A percentile compares a stretch with the other conserved stretches of the same genome.
Evolutionary conservation across 2,113 vertebrate genomes (phyloP).

Genomic region (Melanocharis versteri): DNA sequence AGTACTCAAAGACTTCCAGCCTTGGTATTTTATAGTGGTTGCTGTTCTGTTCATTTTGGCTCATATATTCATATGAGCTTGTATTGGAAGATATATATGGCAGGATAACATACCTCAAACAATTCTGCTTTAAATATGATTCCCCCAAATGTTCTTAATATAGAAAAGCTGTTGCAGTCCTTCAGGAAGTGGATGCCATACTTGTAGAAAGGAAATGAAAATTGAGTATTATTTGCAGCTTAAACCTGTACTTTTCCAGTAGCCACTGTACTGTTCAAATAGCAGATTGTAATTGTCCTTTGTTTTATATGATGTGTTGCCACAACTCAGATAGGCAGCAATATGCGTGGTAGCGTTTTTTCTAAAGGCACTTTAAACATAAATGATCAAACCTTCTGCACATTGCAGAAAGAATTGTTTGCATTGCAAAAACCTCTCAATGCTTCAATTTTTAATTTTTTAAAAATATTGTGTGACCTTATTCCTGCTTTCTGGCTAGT

Average conservation of each 20-base stretch:
- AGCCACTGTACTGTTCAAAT: not conserved
- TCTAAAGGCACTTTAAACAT: not conserved
- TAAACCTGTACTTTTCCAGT: not conserved
- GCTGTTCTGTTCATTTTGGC: not conserved
- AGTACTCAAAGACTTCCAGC: not conserved
- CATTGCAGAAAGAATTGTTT: not conserved
- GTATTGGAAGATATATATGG: not conserved
- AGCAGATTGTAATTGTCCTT: not conserved
- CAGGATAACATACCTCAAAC: not conserved
- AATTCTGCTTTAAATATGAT: not conserved
- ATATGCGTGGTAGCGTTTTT: not conserved
- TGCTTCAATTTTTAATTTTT: not conserved
- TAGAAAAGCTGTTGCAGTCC: not conserved
- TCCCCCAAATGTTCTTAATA: not conserved
- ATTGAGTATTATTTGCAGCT: not conserved
- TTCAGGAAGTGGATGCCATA: not conserved
- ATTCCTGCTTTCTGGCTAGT: not conserved
- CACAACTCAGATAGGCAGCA: not conserved
- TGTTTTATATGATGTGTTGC: not conserved
- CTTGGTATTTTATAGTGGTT: not conserved
- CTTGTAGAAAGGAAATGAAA: not conserved
- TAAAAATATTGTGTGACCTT: rapidly evolving
- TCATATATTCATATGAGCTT: not conserved
- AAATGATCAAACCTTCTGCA: not conserved
- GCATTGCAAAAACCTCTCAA: not conserved